phyloP scores from a whole-genome alignment of 2,888 invertebrate genomes.

The Girardia tigrina region DNA sequence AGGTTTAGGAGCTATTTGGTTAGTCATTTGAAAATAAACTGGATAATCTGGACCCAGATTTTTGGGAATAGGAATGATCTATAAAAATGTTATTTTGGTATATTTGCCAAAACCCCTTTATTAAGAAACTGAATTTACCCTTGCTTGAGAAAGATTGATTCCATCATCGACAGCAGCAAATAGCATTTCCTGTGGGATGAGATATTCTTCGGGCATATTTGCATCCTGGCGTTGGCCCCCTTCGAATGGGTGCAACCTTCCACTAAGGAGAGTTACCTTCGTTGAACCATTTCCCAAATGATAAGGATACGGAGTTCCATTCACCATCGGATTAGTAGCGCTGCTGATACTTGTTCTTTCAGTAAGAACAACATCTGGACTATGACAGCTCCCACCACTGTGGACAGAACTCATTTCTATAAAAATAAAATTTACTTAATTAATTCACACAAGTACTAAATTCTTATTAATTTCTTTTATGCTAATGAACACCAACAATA shows the following conservation, averaged over 20 bases:
- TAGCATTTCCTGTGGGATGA: neutral
- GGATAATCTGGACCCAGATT: neutral
- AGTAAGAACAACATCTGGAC: neutral
- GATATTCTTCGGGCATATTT: constrained; percentile 2
- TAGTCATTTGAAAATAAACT: neutral
- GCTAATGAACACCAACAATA: too few relatives aligned
- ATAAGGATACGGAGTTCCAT: constrained; percentile 11
- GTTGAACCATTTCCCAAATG: neutral
- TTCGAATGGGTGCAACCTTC: neutral
- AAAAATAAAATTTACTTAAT: too few relatives aligned
- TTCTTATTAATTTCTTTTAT: too few relatives aligned
- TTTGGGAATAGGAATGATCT: neutral
- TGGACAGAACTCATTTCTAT: neutral
- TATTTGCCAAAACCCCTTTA: too few relatives aligned
- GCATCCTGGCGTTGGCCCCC: neutral
- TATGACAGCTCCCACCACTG: neutral
- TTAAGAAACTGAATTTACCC: too few relatives aligned
- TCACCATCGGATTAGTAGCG: neutral
- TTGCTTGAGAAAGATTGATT: neutral
- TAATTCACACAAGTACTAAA: too few relatives aligned
- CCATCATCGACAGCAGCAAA: constrained; percentile 18
- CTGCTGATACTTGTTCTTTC: neutral
- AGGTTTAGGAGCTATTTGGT: neutral
- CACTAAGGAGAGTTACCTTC: neutral
- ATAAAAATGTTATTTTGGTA: too few relatives aligned